phyloP scores from a whole-genome alignment of 2,888 invertebrate genomes.

The Ecliptopera silaceata region DNA sequence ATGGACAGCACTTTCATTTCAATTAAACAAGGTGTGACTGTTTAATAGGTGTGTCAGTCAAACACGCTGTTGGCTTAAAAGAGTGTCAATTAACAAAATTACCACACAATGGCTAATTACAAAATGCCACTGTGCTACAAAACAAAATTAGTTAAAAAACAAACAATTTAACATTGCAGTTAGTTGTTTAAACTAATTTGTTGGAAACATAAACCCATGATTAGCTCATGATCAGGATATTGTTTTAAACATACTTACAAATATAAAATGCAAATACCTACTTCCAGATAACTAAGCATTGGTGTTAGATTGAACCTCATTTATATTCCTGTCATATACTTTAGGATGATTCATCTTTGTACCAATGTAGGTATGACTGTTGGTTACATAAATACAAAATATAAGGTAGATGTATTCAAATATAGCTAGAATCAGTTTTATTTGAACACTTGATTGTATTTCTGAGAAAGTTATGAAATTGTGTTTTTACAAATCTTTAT shows the following conservation, averaged over 20 bases:
- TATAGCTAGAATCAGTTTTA: background rate
- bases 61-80: constrained; percentile 36
- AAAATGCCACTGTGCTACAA: constrained; percentile 9
- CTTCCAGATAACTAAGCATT: background rate
- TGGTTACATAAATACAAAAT: constrained; percentile 9
- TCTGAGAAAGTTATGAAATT: no score
- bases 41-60: constrained; percentile 35
- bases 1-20: constrained; percentile 41
- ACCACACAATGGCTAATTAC: constrained; percentile 25
- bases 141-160: no score
- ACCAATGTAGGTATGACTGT: background rate
- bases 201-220: no score
- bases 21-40: constrained; percentile 42
- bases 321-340: constrained; percentile 18
- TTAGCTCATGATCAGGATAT: background rate
- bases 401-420: background rate
- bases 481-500: background rate
- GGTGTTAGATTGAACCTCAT: constrained; percentile 15
- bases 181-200: no score
- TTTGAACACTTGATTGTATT: background rate
- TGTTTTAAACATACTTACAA: background rate
- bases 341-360: constrained; percentile 18
- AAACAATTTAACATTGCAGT: no score
- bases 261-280: background rate
- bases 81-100: constrained; percentile 44